Evolutionary conservation across 2,797 vertebrate genomes (phyloP), one percentile per base, ranked within the genome.

Genomic region (Enteromius trimaculatus): DNA sequence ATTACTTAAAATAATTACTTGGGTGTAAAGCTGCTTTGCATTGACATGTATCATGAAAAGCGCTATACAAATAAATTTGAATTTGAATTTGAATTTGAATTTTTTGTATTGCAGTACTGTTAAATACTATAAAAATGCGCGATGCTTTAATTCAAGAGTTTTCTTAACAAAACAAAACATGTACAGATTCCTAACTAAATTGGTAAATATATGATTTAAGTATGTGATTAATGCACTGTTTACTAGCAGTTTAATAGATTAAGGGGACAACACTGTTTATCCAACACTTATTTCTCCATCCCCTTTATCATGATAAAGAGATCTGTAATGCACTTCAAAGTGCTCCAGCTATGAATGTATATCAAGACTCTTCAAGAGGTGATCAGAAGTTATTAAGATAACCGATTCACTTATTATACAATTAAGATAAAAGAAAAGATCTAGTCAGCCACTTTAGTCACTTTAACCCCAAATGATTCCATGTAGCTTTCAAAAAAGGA

Each of bases 331-430:
- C 19, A n/a, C 13, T 26, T 39, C 3, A 75, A 37, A 55, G 29
- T 37, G 49, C 29, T 37, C 71, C 37, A 58, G 21, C 1, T 21
- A 58, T 39, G 42, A 19, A 16, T 65, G 42, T n/a, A 65, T 39
- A 9, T 68, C 44, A 39, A 21, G 13, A 16, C 39, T 72, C 34
- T 62, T 53, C 8, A 14, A 47, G 72, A 49, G 39, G 64, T 44
- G 64, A 68, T 77, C 70, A 39, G 65, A 19, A 60, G 64, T 82
- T 80, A 83, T 80, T 66, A 79, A 80, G 79, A 80, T 80, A 70
- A 71, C 64, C 80, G 55, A 80, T 77, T 76, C 84, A 71, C 81
- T 83, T 66, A 47, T 47, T 44, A 75, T 39, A 42, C 51, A 34
- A 68, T 86, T 84, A 88, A 84, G 79, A 84, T 81, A 21, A 49